Percentiles rank a stretch among this genome's conserved stretches.
phyloP scores from a whole-genome alignment of 2,113 vertebrate genomes.

The Cheirogaleus medius region DNA sequence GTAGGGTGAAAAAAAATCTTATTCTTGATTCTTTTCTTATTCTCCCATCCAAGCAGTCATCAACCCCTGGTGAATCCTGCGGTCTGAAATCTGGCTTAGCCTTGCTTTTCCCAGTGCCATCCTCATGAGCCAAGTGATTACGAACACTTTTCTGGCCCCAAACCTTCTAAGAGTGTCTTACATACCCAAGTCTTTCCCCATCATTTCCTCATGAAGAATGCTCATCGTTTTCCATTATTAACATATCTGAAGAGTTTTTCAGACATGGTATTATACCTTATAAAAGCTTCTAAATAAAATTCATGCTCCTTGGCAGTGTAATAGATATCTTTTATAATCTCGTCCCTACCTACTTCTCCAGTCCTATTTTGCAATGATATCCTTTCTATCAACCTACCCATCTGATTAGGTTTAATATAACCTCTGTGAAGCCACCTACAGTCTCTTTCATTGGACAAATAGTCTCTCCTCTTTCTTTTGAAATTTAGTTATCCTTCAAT shows the following conservation, averaged over 20 bases:
- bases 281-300: background rate
- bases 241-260: background rate
- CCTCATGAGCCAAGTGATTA: background rate
- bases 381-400: background rate
- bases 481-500: background rate
- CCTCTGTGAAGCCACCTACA: background rate
- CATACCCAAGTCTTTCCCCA: background rate
- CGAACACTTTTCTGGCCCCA: background rate
- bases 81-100: background rate
- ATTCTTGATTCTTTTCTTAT: background rate
- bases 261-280: too few species aligned
- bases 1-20: background rate
- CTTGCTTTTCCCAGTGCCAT: background rate
- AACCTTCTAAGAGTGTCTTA: background rate
- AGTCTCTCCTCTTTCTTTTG: background rate
- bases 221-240: background rate
- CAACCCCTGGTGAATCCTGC: background rate
- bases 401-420: background rate
- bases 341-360: background rate
- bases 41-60: background rate
- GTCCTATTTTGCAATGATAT: background rate
- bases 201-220: background rate
- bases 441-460: background rate
- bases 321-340: background rate
- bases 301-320: background rate